phyloP scores from a whole-genome alignment of 2,797 vertebrate genomes.

The Bufotes viridis region DNA sequence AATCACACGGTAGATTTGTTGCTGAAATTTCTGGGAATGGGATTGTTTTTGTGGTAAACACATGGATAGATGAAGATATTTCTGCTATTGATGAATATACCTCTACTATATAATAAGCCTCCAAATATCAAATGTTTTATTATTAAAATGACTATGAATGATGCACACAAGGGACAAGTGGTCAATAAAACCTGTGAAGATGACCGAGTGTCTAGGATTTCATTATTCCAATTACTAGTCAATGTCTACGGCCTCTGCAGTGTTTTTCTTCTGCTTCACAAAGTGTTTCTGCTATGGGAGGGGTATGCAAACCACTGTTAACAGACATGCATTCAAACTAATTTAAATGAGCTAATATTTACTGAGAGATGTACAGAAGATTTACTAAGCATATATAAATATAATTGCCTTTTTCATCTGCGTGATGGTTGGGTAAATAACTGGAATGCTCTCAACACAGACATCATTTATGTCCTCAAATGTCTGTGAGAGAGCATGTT shows the following conservation, averaged over 20 bases:
- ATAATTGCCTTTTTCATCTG: slow-evolving; percentile 42
- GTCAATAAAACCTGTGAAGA: neutral
- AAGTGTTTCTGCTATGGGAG: slow-evolving; percentile 31
- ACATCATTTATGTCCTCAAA: slow-evolving; percentile 21
- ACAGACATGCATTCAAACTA: slow-evolving; percentile 47
- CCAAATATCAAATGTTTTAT: neutral
- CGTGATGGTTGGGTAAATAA: slow-evolving; percentile 27
- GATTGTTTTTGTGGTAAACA: no score
- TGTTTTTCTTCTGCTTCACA: neutral
- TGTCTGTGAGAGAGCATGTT: neutral
- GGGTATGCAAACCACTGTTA: slow-evolving; percentile 33
- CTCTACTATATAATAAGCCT: neutral
- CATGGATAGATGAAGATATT: no score
- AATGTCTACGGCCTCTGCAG: neutral
- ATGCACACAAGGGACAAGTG: neutral
- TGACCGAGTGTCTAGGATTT: neutral
- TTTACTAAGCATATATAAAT: slow-evolving; percentile 46
- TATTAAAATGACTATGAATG: neutral
- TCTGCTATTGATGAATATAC: neutral
- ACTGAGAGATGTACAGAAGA: slow-evolving; percentile 35
- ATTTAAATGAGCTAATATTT: slow-evolving; percentile 50
- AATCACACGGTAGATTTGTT: no score
- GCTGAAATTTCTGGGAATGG: no score
- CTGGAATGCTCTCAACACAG: slow-evolving; percentile 1
- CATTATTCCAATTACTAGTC: neutral